Evolutionary conservation across 2,797 vertebrate species (phyloP).

Genomic region (Pseudochirops cupreus): DNA sequence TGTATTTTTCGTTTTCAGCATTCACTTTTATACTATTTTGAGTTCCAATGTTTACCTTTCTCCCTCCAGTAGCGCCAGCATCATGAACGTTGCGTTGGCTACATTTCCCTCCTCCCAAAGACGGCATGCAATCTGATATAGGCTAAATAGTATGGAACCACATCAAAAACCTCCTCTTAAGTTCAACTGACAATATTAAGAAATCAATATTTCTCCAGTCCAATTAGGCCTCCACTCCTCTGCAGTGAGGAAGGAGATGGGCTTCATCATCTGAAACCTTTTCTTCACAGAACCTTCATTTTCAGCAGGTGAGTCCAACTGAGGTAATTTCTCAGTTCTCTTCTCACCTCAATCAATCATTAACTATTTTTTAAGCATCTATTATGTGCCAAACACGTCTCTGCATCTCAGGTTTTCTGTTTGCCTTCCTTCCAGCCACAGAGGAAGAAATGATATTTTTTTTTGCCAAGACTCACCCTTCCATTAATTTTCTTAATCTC

Average conservation of each 20-base stretch:
- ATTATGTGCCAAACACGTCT: not conserved
- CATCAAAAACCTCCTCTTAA: not conserved
- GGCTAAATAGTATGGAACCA: not conserved
- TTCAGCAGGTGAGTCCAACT: not conserved
- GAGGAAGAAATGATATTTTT: not conserved
- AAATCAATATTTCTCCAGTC: not conserved
- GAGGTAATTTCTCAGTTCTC: not conserved
- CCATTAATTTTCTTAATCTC: not conserved
- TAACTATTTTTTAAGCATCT: not conserved
- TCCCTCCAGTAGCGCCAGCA: too few species aligned
- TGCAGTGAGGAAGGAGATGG: not conserved
- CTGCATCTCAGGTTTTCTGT: not conserved
- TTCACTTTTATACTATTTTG: too few species aligned
- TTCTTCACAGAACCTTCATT: not conserved
- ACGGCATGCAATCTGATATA: too few species aligned
- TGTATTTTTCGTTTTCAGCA: too few species aligned
- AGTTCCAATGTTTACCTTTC: too few species aligned
- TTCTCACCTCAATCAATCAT: not conserved
- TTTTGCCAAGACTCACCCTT: not conserved
- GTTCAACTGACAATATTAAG: not conserved
- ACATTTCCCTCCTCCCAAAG: too few species aligned
- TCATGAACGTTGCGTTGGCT: too few species aligned
- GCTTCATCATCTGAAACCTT: not conserved
- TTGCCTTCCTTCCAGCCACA: not conserved
- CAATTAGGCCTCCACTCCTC: not conserved